Base-by-base conservation (phyloP, 1,140 invertebrate species). In the Centruroides vittatus region DNA sequence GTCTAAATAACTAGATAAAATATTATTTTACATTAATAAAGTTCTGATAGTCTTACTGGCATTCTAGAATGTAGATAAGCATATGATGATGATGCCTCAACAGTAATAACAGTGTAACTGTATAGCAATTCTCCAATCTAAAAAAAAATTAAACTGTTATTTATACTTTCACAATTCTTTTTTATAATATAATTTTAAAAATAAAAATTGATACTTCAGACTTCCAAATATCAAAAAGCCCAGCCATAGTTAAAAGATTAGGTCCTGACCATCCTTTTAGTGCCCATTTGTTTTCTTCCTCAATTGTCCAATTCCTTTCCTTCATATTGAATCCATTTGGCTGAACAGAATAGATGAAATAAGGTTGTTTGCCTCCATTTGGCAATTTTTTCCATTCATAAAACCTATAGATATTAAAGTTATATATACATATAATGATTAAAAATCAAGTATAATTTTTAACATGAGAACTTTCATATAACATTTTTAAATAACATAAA, bases 351-450 rank as follows among this genome's bases (percentile, higher is more conserved):
- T 86, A 85, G 62, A 93, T 83, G 61, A 85, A 84, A 73, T 86
- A 89, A 0, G 89, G 85, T 70, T 87, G 84, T 69, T 88, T 90
- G 36, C 71, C 72, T 3, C 66, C 65, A 59, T 68, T 70, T 68
- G 73, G 69, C 5, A 64, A 68, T 10, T 83, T 84, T 72, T 89
- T 82, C 89, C 89, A 93, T 75, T 93, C 89, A 74, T 86, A 93
- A 71, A 86, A 91, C 63, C 57, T 61, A 36, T 23, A 67, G 10
- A 47, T 57, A 41, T 41, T 41, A 41, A 41, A 41, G 23, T 23
- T 23, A 23, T 23, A n/a, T n/a, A n/a, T n/a, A n/a, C n/a, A n/a
- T n/a, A n/a, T n/a, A n/a, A n/a, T n/a, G n/a, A n/a, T n/a, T n/a
- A n/a, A n/a, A n/a, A n/a, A n/a, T n/a, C n/a, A n/a, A n/a, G n/a